These are phyloP conservation scores for Cydia fagiglandana DNA, from an alignment of 1,140 invertebrate genomes.

Conservation along the genomic window DNA sequence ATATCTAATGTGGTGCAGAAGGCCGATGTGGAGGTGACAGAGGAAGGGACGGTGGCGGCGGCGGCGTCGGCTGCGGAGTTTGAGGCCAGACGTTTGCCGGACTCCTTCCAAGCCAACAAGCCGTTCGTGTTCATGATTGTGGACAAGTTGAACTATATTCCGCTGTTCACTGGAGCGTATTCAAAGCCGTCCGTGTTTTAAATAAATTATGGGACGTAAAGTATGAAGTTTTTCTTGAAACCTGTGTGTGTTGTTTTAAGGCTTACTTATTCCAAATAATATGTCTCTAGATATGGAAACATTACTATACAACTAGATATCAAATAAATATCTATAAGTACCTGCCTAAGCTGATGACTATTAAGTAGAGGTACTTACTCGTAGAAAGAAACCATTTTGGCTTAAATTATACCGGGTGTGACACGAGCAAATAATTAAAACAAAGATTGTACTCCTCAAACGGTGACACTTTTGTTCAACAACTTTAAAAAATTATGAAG, in stretches of 20 bases:
- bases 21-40: slow-evolving; percentile 85
- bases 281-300: too few relatives aligned
- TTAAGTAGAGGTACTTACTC: too few relatives aligned
- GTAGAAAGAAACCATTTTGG: too few relatives aligned
- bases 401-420: too few relatives aligned
- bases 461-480: too few relatives aligned
- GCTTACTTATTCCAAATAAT: not conserved
- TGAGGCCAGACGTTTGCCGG: slow-evolving; percentile 55
- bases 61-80: slow-evolving; percentile 79
- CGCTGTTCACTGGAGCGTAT: slow-evolving; percentile 76
- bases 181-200: slow-evolving; percentile 59
- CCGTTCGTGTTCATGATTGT: slow-evolving; percentile 79
- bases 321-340: too few relatives aligned
- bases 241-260: not conserved
- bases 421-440: too few relatives aligned
- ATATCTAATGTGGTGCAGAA: slow-evolving; percentile 83
- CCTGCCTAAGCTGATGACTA: too few relatives aligned
- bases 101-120: slow-evolving; percentile 67
- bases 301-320: too few relatives aligned
- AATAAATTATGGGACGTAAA: slow-evolving; percentile 23
- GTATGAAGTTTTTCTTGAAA: not conserved
- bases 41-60: slow-evolving; percentile 85
- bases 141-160: slow-evolving; percentile 66
- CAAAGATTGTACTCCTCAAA: too few relatives aligned
- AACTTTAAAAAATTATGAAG: too few relatives aligned